Conservation (phyloP, 2,888 invertebrate species). For the Troilus luridus region DNA sequence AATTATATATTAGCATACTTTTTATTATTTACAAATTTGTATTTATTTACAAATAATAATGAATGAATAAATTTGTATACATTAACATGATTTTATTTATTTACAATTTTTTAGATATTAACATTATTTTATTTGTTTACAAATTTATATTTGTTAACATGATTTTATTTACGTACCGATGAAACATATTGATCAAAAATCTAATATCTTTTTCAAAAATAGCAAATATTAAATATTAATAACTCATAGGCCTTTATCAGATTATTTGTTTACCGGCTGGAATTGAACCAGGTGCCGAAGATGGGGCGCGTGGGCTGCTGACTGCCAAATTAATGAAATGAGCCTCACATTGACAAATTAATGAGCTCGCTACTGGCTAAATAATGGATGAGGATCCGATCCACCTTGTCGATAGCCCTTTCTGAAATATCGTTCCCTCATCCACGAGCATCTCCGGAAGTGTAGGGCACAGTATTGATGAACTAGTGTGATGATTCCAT, state of each 20-base stretch:
- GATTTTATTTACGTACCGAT: background rate
- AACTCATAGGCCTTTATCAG: background rate
- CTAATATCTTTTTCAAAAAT: background rate
- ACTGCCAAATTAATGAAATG: background rate
- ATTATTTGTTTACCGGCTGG: background rate
- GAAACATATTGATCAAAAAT: background rate
- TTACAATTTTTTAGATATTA: no score
- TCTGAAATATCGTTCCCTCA: background rate
- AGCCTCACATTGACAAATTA: conserved; percentile 42
- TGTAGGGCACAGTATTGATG: background rate
- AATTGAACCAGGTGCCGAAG: background rate
- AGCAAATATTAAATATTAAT: background rate
- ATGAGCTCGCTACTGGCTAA: background rate
- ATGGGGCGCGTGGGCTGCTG: background rate
- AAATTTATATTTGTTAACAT: no score
- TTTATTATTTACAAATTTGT: no score
- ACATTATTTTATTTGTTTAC: no score
- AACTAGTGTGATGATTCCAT: background rate
- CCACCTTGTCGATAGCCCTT: background rate
- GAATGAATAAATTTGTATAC: no score
- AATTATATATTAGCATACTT: no score
- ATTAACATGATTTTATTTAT: no score
- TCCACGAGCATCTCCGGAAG: background rate
- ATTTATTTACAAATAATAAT: no score
- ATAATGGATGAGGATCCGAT: conserved; percentile 18